Base-by-base conservation (phyloP, 2,797 vertebrate species). In the Phoeniculus purpureus region DNA sequence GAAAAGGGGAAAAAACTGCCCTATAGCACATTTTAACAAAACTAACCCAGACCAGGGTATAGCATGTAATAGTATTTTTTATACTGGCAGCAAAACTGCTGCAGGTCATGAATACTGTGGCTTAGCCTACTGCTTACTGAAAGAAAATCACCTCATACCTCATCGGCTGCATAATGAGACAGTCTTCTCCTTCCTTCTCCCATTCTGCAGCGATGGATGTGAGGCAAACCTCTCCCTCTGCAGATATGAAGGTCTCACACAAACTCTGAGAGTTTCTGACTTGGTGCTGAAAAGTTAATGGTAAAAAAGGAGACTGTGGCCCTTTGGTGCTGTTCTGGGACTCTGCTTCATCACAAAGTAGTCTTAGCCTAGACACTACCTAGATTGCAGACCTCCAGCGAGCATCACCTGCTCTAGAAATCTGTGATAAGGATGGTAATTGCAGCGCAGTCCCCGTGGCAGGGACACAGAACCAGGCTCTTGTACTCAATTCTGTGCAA, bases 131-230 rank as follows among this genome's bases (percentile, higher is more conserved):
- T 81, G 34, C 37, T 82, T 73, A 43, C 72, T 76, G 20, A 84
- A 74, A 89, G 31, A 45, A 94, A 84, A 80, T 70, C 37, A 85
- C n/a, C 26, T 86, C 59, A 40, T 77, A 81, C 70, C 31, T 88
- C 48, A 47, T 48, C 45, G 50, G 45, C 14, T 93, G 21, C 52
- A 75, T 62, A 77, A 84, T 7, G 15, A 91, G 31, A 80, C 58
- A 59, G 37, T 75, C 70, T 85, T 58, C 25, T 65, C 61, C 12
- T 56, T 62, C 64, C 50, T 71, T 65, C 72, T 85, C 58, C 10
- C 26, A 37, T 61, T 71, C 51, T 68, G 40, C 65, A 74, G 12
- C 59, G 81, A 85, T 34, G 16, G 40, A 84, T 54, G 60, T 10
- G 66, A 77, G 34, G 84, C 31, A 91, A 88, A 85, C 34, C 10